These are phyloP conservation scores for Thecophora atra DNA, from an alignment of 2,888 invertebrate genomes.

Conservation along the genomic window DNA sequence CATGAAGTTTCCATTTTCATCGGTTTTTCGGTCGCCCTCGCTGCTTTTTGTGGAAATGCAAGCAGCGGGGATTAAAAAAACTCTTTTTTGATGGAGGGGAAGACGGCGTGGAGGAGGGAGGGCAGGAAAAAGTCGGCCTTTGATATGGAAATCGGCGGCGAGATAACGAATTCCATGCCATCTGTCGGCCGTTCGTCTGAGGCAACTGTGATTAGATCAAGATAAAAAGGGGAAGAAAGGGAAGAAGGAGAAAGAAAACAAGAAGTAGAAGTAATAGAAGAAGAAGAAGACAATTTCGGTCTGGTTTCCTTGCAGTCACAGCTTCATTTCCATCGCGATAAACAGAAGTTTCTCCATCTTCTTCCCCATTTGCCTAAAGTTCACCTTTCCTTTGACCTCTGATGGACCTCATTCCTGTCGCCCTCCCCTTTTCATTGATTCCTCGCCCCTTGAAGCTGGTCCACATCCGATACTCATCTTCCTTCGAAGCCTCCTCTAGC, in stretches of 20 bases:
- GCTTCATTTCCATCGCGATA: no score
- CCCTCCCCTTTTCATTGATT: background rate
- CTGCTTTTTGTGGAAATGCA: background rate
- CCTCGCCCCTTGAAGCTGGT: background rate
- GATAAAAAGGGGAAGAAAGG: no score
- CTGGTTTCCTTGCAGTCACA: no score
- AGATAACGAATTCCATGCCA: constrained; percentile 19
- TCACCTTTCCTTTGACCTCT: background rate
- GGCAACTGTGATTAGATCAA: background rate
- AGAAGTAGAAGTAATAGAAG: no score
- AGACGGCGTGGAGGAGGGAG: background rate
- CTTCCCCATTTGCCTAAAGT: background rate
- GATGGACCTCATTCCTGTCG: background rate
- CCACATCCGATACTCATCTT: background rate
- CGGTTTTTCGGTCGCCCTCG: background rate
- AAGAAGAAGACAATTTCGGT: no score
- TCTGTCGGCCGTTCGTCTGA: constrained; percentile 1
- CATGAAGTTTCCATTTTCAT: constrained; percentile 43
- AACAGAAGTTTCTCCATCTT: no score
- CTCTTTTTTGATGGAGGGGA: constrained; percentile 27
- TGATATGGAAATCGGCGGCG: background rate
- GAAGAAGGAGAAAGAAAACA: no score
- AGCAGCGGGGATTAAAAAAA: constrained; percentile 18
- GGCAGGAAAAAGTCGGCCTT: background rate
- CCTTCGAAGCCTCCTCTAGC: constrained; percentile 47